Base-by-base conservation (phyloP, 2,888 invertebrate genomes). In the Linnaemya vulpina region DNA sequence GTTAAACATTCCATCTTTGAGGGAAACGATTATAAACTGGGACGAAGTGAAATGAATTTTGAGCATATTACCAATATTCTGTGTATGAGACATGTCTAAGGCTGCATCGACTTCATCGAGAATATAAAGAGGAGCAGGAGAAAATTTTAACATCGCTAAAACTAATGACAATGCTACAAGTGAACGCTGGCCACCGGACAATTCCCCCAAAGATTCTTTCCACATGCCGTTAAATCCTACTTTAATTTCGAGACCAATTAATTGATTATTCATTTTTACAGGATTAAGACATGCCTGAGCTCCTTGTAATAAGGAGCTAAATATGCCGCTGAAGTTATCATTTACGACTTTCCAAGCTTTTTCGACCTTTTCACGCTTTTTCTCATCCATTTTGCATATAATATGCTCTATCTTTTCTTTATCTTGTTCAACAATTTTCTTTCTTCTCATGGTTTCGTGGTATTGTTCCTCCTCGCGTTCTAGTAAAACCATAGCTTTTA, bases 1-100 rank as follows among this genome's bases (percentile, higher is more conserved):
- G 93, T 97, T 98, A 93, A 99, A 99, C 98, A 99, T 99, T 38
- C 99, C 99, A 92, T 99, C 99, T 91, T 99, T 99, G 62, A 99
- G 94, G 0, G 99, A 99, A 1, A 99, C 99, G 86, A 99, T 96
- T 88, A 99, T 97, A 93, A 99, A 99, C 96, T 99, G 95, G 0
- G 98, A 98, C 90, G 96, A 95, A 87, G 95, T 96, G 91, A 99
- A 99, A 92, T 98, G 98, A 15, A 94, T 94, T 90, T 96, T 96
- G 65, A 99, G 94, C 98, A 99, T 99, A 88, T 95, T 95, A 4
- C 99, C 99, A 90, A 99, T 99, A 93, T 99, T 99, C 93, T 99
- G 99, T 13, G 99, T 99, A 93, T 99, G 99, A 8, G 97, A 98
- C 87, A 99, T 95, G 93, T 99, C 99, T 35, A 99, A 94, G 10